Evolutionary conservation across 2,888 invertebrate genomes (phyloP), one percentile per base, ranked within the genome.

Genomic region (Apotomis betuletana): DNA sequence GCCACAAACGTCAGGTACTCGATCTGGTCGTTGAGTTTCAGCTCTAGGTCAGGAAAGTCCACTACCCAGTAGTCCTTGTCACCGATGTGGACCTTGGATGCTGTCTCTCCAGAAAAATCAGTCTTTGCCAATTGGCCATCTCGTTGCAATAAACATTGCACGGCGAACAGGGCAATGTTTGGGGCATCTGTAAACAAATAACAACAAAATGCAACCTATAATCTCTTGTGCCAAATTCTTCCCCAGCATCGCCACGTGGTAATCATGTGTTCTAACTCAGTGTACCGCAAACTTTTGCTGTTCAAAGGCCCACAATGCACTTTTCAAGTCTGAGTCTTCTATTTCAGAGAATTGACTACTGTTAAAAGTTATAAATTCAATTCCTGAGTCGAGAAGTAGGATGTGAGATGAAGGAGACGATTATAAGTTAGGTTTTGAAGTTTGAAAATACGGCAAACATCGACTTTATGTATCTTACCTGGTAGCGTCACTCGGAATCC

Each of bases 101-200:
- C 69, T 0, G 81, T 82, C 0, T 94, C 84, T 72, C 95, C 94
- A 0, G 90, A 94, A 0, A 49, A 9, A 3, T 84, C 82, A 55
- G 95, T 92, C 3, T 91, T 85, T 0, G 96, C 96, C 0, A 90
- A 87, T 64, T 94, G 75, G 65, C 81, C 73, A 96, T 82, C 80
- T 46, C 91, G 88, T 82, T 96, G 96, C 27, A 95, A 79, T 75
- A 95, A 95, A 0, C 95, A 95, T 86, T 96, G 95, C 82, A 96
- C 96, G 0, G 91, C 94, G 79, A 96, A 95, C 5, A 94, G 80
- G 63, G 87, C 86, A 0, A 95, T 78, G 0, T 94, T 94, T 2
- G 89, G 80, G 38, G 86, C 86, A 83, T 95, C 96, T 90, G 85
- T 3, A 83, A 27, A 82, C 38, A 55, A 36, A 52, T 8, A 15